Base-by-base conservation (phyloP, 2,113 vertebrate species). In the Pseudorasbora parva region DNA sequence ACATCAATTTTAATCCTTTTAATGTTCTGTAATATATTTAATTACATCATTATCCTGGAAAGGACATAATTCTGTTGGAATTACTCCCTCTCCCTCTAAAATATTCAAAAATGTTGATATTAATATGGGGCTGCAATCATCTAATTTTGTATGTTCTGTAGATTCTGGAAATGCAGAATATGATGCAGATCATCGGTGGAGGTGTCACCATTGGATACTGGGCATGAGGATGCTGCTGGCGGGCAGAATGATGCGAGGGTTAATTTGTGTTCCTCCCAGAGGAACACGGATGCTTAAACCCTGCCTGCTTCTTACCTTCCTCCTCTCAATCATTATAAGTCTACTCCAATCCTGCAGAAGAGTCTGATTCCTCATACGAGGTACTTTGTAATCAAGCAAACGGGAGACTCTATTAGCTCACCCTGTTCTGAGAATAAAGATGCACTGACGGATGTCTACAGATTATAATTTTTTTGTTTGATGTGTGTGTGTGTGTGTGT, bases 231-330 rank as follows among this genome's bases (percentile, higher is more conserved):
- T 12, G 37, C 37, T 43, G 21, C 37, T 45, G 37, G 68, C 37
- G 6, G 37, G 37, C 21, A 45, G 21, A 41, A 45, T 14, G 86
- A 92, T 81, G 86, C 90, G 30, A 84, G 51, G 68, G 41, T 45
- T 71, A 23, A 71, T 71, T 71, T 71, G 37, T 71, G 68, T 71
- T 71, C 41, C 41, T 45, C 21, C 37, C 68, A 71, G 41, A 71
- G 68, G 17, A 49, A 49, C 71, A 73, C 15, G 23, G 6, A 3
- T 72, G 41, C 41, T 54, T 75, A 75, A 75, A 54, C 47, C 49
- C 47, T 49, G n/a, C 9, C 47, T 74, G 15, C 43, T 51, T 41
- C 9, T 30, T 47, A 80, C 62, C 17, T 66, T 45, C 1, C 51
- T 41, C 15, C 43, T 72, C 41, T 81, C 74, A 33, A 73, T 85